These are phyloP conservation scores for Hyaena hyaena DNA, from an alignment of 2,113 vertebrate species.

Conservation along the genomic window DNA sequence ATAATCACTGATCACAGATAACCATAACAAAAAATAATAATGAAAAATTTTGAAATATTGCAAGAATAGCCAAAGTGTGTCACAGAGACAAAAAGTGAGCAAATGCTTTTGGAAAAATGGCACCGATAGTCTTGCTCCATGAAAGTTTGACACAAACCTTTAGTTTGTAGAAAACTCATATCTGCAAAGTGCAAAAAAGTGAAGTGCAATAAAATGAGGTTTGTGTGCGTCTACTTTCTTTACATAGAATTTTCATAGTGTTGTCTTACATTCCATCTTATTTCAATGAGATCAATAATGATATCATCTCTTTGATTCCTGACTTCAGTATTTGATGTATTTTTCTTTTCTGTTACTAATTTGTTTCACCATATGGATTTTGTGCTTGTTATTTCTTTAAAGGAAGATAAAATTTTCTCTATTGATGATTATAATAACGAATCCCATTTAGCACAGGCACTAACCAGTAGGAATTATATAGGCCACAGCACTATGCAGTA, in stretches of 20 bases:
- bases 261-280: background rate
- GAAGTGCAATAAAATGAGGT: background rate
- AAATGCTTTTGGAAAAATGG: background rate
- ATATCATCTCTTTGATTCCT: background rate
- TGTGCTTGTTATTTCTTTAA: background rate
- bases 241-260: background rate
- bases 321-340: background rate
- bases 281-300: background rate
- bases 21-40: background rate
- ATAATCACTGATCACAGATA: background rate
- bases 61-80: background rate
- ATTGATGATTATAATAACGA: background rate
- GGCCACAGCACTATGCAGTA: background rate
- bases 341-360: background rate
- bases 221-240: background rate
- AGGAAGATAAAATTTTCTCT: background rate
- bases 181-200: background rate
- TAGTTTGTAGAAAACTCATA: background rate
- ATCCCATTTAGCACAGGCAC: background rate
- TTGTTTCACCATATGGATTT: background rate
- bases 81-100: background rate
- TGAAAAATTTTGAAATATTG: background rate
- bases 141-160: background rate
- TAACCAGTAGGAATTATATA: background rate
- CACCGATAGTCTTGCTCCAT: background rate